Evolutionary conservation across 2,888 invertebrate species (phyloP).

Genomic region (Catocala nupta): DNA sequence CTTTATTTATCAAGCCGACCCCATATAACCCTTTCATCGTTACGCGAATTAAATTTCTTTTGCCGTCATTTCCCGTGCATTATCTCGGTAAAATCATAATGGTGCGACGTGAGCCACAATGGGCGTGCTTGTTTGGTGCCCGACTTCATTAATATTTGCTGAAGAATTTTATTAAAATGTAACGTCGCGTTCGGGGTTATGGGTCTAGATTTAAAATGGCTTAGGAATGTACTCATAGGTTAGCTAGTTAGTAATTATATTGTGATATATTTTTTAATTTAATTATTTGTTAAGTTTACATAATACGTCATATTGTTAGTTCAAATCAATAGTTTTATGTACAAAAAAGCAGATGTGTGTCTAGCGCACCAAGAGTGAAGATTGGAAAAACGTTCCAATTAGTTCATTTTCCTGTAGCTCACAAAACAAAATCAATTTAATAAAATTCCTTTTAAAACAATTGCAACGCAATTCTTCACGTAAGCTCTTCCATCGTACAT

Average conservation of each 20-base stretch:
- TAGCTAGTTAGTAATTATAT: neutral
- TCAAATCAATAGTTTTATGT: no score
- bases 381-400: no score
- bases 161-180: constrained; percentile 87
- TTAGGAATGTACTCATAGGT: constrained; percentile 29
- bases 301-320: no score
- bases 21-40: constrained; percentile 85
- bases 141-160: constrained; percentile 83
- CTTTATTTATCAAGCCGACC: constrained; percentile 85
- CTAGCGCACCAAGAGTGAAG: no score
- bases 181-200: constrained; percentile 78
- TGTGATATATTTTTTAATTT: no score
- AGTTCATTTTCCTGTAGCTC: no score
- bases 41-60: constrained; percentile 87
- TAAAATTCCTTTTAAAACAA: no score
- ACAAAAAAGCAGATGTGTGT: no score
- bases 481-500: no score
- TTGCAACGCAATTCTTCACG: no score
- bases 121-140: constrained; percentile 75
- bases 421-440: no score
- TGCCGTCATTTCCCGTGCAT: constrained; percentile 87
- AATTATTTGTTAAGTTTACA: no score
- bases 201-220: constrained; percentile 53
- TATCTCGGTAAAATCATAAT: constrained; percentile 87
- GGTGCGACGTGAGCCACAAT: constrained; percentile 75